Evolutionary conservation across 2,113 vertebrate species (phyloP).

Genomic region (Sylvilagus bachmani): DNA sequence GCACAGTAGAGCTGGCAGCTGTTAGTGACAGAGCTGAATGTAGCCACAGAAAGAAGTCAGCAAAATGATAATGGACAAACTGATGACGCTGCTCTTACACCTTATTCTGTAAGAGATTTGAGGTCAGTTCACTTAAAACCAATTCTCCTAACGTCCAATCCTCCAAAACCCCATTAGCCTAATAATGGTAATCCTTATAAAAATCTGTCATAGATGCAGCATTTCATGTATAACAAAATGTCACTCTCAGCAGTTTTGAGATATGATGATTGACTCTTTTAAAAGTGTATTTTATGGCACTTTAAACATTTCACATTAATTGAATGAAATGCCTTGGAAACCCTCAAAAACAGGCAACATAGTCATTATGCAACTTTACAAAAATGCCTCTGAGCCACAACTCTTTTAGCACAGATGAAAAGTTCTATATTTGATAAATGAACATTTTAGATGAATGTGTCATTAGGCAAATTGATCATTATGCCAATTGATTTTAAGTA

Average conservation of each 20-base stretch:
- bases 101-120: neutral
- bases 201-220: neutral
- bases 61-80: neutral
- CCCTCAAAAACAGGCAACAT: neutral
- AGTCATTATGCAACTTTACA: neutral
- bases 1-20: neutral
- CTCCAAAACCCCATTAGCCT: neutral
- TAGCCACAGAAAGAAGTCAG: neutral
- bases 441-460: conserved; percentile 46
- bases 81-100: neutral
- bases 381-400: neutral
- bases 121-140: neutral
- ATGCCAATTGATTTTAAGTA: conserved; percentile 51
- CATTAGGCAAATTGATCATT: conserved; percentile 64
- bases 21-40: neutral
- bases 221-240: neutral
- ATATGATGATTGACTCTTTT: neutral
- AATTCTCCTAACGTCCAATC: neutral
- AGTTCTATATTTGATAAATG: conserved; percentile 45
- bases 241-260: neutral
- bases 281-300: neutral
- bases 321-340: neutral
- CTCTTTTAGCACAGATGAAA: neutral
- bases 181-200: conserved; percentile 45
- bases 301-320: conserved; percentile 10